phyloP scores from a whole-genome alignment of 2,888 invertebrate genomes.

The Trissonchulus sp. region DNA sequence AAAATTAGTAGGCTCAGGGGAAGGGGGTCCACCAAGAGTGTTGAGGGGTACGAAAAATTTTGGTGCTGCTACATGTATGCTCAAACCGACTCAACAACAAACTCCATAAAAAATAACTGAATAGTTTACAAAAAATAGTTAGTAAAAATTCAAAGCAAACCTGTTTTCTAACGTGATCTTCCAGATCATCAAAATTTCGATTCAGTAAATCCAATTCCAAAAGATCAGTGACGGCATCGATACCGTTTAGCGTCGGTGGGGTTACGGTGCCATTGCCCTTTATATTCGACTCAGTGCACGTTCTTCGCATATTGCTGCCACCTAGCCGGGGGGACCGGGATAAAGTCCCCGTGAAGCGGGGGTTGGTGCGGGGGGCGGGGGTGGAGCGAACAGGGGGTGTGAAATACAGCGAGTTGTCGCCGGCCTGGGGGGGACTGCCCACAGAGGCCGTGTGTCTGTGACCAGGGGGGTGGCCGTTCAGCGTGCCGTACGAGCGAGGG shows the following conservation, averaged over 20 bases:
- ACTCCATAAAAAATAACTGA: too few species aligned
- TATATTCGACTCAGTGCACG: neutral
- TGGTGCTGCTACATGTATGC: too few species aligned
- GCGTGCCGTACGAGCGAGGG: neutral
- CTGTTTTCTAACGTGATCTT: neutral
- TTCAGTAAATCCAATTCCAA: neutral
- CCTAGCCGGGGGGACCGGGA: neutral
- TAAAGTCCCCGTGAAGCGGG: neutral
- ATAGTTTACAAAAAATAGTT: neutral
- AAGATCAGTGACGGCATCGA: too few species aligned
- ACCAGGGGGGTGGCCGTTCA: neutral
- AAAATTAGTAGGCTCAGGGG: too few species aligned
- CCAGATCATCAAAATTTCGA: neutral
- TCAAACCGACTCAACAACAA: too few species aligned
- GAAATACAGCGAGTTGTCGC: neutral
- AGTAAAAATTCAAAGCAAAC: neutral
- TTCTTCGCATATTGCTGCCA: neutral
- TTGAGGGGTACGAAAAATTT: too few species aligned
- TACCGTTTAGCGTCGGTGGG: too few species aligned
- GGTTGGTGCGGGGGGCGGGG: slow-evolving; percentile 27
- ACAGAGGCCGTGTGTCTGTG: too few species aligned
- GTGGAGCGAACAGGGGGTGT: neutral
- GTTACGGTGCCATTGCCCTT: neutral
- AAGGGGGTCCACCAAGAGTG: too few species aligned
- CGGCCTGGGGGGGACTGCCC: neutral